Evolutionary conservation across 1,140 invertebrate genomes (phyloP).

Genomic region (Mycetomoellerius zeteki): DNA sequence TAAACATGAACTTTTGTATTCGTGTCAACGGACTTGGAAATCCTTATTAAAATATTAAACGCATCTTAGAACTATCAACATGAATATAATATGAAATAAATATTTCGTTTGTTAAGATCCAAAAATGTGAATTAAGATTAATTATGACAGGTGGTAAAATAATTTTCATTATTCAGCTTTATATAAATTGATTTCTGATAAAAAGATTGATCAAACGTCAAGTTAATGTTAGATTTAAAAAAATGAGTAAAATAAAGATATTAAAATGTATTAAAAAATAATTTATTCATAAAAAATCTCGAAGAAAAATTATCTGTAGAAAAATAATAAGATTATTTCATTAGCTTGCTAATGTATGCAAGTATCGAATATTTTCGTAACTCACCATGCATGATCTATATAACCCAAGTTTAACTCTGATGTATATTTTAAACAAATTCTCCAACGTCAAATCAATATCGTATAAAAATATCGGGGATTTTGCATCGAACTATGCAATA

Average conservation of each 20-base stretch:
- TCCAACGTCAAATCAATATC: slow-evolving; percentile 13
- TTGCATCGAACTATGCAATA: slow-evolving; percentile 32
- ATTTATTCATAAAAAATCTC: no score
- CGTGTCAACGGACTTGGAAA: neutral
- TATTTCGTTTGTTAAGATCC: neutral
- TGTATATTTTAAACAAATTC: slow-evolving; percentile 28
- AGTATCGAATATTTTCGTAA: slow-evolving; percentile 11
- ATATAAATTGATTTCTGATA: neutral
- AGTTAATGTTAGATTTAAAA: no score
- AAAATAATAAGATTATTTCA: neutral
- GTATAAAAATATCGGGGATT: slow-evolving; percentile 38
- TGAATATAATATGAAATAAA: neutral
- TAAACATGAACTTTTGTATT: neutral
- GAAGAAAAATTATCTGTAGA: no score
- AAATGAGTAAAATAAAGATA: no score
- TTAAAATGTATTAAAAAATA: no score
- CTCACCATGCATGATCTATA: neutral
- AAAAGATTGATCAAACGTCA: no score
- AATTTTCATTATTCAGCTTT: neutral
- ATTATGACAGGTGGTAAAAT: neutral
- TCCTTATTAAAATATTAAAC: slow-evolving; percentile 6
- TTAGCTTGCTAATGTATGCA: neutral
- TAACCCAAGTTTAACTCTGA: slow-evolving; percentile 4
- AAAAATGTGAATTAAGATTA: neutral
- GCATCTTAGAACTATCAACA: neutral